Conservation (phyloP, 2,797 vertebrate species). For the Chelmon rostratus region DNA sequence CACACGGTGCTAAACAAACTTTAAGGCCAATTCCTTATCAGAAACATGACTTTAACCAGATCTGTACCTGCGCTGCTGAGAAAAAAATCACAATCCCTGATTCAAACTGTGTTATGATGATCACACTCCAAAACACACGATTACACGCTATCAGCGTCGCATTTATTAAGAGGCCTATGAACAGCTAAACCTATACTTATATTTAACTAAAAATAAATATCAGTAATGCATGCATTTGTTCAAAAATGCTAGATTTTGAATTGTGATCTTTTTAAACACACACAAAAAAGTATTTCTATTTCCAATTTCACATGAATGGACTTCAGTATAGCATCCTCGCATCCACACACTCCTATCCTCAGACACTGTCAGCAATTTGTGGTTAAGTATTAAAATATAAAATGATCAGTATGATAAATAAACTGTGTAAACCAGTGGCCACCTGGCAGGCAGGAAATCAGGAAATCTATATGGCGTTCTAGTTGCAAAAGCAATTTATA, state of each 20-base stretch:
- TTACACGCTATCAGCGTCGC: too few species aligned
- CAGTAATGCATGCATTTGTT: background rate
- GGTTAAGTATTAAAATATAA: background rate
- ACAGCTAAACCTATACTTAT: background rate
- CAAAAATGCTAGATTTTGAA: background rate
- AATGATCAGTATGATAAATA: background rate
- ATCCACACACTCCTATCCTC: too few species aligned
- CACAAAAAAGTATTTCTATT: background rate
- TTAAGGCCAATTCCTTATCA: background rate
- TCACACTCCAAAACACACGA: background rate
- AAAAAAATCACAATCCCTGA: background rate
- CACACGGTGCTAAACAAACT: slow-evolving; percentile 29
- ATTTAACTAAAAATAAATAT: background rate
- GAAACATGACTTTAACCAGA: slow-evolving; percentile 33
- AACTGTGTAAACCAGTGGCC: background rate
- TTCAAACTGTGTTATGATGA: background rate
- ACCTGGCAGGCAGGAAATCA: background rate
- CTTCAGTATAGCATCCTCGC: background rate
- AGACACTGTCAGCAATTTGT: background rate
- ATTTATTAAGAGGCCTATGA: too few species aligned
- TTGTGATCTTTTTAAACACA: background rate
- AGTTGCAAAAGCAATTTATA: background rate
- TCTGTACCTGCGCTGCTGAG: background rate
- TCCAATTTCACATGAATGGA: background rate
- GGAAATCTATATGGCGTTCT: too few species aligned